Evolutionary conservation across 2,888 invertebrate species (phyloP).

Genomic region (Dioctria linearis): DNA sequence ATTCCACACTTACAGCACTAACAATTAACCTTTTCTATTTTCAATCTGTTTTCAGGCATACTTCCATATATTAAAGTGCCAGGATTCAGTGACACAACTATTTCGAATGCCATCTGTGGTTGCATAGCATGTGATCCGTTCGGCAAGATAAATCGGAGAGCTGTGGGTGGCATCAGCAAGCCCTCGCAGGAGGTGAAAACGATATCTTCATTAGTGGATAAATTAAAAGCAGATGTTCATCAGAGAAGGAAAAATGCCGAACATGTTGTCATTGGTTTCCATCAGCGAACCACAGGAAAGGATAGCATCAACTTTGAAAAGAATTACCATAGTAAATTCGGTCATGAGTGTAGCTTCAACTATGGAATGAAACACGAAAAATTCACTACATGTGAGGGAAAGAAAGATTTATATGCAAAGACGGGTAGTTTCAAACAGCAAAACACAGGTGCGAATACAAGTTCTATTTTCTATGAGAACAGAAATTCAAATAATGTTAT

Average conservation of each 20-base stretch:
- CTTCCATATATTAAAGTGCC: conserved; percentile 57
- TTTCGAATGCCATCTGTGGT: conserved; percentile 50
- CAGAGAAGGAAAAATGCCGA: conserved; percentile 15
- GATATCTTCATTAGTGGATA: conserved; percentile 58
- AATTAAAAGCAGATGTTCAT: conserved; percentile 48
- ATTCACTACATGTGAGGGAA: conserved; percentile 57
- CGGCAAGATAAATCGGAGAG: conserved; percentile 37
- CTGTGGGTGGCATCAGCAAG: neutral
- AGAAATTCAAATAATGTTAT: conserved; percentile 20
- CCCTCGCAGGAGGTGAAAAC: conserved; percentile 58
- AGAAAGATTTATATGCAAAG: neutral
- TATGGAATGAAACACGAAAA: conserved; percentile 57
- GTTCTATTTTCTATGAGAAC: neutral
- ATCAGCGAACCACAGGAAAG: neutral
- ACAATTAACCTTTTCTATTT: conserved; percentile 17
- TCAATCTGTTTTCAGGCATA: conserved; percentile 54
- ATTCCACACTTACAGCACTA: neutral
- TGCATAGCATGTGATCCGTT: conserved; percentile 57
- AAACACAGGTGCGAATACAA: neutral
- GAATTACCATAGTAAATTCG: conserved; percentile 34
- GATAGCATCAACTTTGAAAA: neutral
- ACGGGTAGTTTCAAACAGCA: neutral
- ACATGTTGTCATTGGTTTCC: neutral
- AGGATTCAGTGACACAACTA: conserved; percentile 52
- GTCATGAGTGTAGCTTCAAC: conserved; percentile 42